phyloP scores from a whole-genome alignment of 2,113 vertebrate genomes.

The Gobius niger region DNA sequence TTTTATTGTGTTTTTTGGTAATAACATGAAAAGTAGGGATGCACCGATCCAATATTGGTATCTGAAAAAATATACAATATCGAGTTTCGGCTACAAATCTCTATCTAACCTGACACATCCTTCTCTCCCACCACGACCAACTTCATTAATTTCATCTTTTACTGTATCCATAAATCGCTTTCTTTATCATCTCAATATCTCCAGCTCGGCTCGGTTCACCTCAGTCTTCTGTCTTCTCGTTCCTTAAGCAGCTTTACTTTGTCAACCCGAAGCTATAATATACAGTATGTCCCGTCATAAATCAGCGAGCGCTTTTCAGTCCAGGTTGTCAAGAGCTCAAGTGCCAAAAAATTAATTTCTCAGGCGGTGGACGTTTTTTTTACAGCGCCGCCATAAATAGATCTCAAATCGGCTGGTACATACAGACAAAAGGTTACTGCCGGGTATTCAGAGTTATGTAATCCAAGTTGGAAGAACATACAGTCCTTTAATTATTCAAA shows the following conservation, averaged over 20 bases:
- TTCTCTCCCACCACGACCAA: not conserved
- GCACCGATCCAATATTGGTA: too few species aligned
- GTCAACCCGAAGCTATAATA: not conserved
- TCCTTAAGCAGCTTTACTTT: not conserved
- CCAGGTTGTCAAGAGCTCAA: not conserved
- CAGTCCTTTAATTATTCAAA: not conserved
- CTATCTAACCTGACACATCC: not conserved
- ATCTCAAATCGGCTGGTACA: not conserved
- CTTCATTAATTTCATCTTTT: not conserved
- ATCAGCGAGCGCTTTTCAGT: not conserved
- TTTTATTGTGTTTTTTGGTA: too few species aligned
- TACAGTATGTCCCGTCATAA: not conserved
- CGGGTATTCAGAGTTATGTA: not conserved
- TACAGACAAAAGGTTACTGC: not conserved
- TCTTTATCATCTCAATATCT: not conserved
- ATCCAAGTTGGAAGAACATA: not conserved
- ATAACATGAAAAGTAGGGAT: too few species aligned
- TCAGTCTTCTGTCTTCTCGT: not conserved
- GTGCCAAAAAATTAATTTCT: not conserved
- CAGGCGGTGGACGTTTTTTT: not conserved
- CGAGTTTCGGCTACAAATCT: too few species aligned
- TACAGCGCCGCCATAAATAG: not conserved
- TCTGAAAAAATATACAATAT: too few species aligned
- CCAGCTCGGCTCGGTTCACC: not conserved
- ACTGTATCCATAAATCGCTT: not conserved